These are phyloP conservation scores for Lepilemur ruficaudatus DNA, from an alignment of 2,797 vertebrate species.

Conservation along the genomic window DNA sequence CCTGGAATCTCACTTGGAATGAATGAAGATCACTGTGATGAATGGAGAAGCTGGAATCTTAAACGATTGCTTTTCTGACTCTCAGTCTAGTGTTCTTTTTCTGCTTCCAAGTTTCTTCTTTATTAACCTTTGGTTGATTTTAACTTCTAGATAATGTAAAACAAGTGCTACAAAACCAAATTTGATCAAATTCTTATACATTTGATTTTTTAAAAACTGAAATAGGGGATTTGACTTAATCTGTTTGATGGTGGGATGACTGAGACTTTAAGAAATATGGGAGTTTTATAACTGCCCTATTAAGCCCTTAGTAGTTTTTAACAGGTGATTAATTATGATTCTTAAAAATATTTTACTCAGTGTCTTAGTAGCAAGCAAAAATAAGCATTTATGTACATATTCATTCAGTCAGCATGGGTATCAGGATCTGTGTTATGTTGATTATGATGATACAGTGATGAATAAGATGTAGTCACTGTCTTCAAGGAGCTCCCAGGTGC, in stretches of 20 bases:
- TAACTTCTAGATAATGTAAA: slow-evolving; percentile 40
- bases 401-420: neutral
- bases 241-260: neutral
- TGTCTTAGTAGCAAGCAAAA: slow-evolving; percentile 5
- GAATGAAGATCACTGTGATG: slow-evolving; percentile 6
- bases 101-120: neutral
- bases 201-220: slow-evolving; percentile 30
- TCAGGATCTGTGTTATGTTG: neutral
- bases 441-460: slow-evolving; percentile 4
- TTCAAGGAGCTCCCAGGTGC: neutral
- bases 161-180: neutral
- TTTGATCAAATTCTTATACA: slow-evolving; percentile 11
- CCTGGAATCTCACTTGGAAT: slow-evolving; percentile 24
- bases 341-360: slow-evolving; percentile 11
- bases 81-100: neutral
- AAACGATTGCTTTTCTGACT: slow-evolving; percentile 22
- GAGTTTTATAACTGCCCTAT: neutral
- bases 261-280: neutral
- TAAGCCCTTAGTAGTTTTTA: slow-evolving; percentile 19
- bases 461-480: neutral
- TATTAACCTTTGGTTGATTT: slow-evolving; percentile 20
- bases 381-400: neutral
- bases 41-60: neutral
- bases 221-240: neutral
- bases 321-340: slow-evolving; percentile 26